Base-by-base conservation (phyloP, 2,888 invertebrate species). In the Lypha dubia region DNA sequence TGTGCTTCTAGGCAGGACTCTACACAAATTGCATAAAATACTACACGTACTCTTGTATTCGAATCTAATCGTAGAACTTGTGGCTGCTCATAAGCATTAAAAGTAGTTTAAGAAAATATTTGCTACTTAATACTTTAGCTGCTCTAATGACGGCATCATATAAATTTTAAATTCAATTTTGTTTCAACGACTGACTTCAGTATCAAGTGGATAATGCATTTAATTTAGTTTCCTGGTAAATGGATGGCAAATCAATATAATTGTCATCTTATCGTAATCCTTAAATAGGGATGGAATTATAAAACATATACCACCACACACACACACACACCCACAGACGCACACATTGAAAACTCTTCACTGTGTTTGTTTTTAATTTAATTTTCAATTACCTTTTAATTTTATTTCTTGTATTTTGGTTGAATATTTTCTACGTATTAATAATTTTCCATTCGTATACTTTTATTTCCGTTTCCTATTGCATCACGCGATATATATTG, bases 401-500 rank as follows among this genome's bases (percentile, higher is more conserved):
- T 71, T 22, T 24, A 24, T 38, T 35, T 44, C 49, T 17, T 24
- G 28, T 17, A 3, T 22, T n/a, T 76, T 62, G 22, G 5, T 22
- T 51, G 15, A 28, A 22, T 44, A 17, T 56, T 63, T 46, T 35
- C 22, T 0, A 46, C 35, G 53, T 41, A 56, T 65, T 71, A 67
- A 58, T 58, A 65, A 65, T 49, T 58, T 49, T 65, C 28, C 49
- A 44, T 65, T 70, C 53, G 38, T 63, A 53, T 58, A 20, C 13
- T 20, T n/a, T 65, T 58, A 41, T 79, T 38, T 79, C 46, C 49
- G 28, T 38, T 79, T 73, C 63, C 56, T 44, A 44, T 53, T 62
- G 51, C 28, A 35, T 22, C 20, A 22, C 32, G 32, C n/a, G n/a
- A n/a, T n/a, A n/a, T n/a, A 13, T 17, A 62, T 62, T 44, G 53